A percentile compares a stretch with the other conserved stretches of the same genome.
Evolutionary conservation across 2,113 vertebrate species (phyloP).

Genomic region (Takifugu flavidus): DNA sequence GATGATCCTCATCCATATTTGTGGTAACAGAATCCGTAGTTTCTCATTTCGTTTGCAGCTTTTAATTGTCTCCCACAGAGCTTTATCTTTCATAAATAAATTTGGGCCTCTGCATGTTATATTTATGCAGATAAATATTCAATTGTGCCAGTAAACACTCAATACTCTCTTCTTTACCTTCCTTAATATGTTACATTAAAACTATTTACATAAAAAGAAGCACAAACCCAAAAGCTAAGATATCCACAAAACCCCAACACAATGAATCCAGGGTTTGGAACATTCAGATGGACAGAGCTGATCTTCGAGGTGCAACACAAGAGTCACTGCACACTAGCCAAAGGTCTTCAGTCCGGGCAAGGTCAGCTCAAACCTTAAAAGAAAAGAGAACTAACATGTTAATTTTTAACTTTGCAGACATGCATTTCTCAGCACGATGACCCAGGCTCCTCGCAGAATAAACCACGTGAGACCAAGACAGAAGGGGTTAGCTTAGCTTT

Average conservation of each 20-base stretch:
- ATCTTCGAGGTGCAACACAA: neutral
- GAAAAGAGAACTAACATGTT: neutral
- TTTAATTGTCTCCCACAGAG: too few species aligned
- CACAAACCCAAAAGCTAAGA: neutral
- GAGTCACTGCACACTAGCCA: constrained; percentile 13
- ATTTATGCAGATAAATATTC: neutral
- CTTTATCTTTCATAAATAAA: too few species aligned
- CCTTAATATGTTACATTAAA: constrained; percentile 11
- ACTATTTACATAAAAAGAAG: constrained; percentile 26
- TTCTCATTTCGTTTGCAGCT: too few species aligned
- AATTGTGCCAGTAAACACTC: neutral
- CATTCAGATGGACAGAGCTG: neutral
- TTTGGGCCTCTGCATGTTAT: neutral
- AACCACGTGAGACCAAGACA: too few species aligned
- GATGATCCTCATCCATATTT: too few species aligned
- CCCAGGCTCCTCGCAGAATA: too few species aligned
- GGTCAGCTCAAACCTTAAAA: constrained; percentile 68
- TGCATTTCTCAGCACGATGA: too few species aligned
- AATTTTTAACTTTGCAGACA: too few species aligned
- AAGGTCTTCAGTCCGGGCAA: constrained; percentile 65
- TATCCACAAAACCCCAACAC: constrained; percentile 2
- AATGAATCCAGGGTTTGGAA: neutral
- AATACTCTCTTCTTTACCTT: constrained; percentile 1
- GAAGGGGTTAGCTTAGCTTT: too few species aligned
- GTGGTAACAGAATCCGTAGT: too few species aligned